Evolutionary conservation across 2,113 vertebrate genomes (phyloP).

Genomic region (Hipposideros armiger): DNA sequence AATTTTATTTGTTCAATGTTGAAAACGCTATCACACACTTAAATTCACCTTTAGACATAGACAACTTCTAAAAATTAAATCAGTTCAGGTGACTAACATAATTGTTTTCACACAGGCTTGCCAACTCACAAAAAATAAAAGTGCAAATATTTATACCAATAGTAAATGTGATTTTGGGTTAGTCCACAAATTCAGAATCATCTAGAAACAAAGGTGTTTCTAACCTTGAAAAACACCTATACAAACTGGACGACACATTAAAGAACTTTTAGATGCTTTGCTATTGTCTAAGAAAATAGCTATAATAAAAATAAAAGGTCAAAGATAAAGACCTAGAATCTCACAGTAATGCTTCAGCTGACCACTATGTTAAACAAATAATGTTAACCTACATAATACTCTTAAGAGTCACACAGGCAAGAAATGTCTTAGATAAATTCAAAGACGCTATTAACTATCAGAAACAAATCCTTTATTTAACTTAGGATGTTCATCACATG

Average conservation of each 20-base stretch:
- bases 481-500: neutral
- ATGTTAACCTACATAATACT: neutral
- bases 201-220: conserved; percentile 8
- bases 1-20: conserved; percentile 44
- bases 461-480: neutral
- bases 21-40: neutral
- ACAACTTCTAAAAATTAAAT: conserved; percentile 42
- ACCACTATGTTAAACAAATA: neutral
- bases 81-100: neutral
- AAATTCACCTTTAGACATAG: neutral
- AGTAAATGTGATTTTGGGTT: neutral
- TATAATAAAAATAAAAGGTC: conserved; percentile 19
- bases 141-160: neutral
- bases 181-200: neutral
- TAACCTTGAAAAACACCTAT: neutral
- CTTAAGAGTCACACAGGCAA: neutral
- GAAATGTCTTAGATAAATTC: neutral
- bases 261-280: neutral
- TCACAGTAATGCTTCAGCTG: neutral
- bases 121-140: neutral
- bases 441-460: neutral
- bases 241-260: neutral
- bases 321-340: neutral
- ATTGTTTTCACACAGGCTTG: neutral
- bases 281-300: neutral